phyloP scores from a whole-genome alignment of 2,113 vertebrate genomes.

The Rutilus rutilus region DNA sequence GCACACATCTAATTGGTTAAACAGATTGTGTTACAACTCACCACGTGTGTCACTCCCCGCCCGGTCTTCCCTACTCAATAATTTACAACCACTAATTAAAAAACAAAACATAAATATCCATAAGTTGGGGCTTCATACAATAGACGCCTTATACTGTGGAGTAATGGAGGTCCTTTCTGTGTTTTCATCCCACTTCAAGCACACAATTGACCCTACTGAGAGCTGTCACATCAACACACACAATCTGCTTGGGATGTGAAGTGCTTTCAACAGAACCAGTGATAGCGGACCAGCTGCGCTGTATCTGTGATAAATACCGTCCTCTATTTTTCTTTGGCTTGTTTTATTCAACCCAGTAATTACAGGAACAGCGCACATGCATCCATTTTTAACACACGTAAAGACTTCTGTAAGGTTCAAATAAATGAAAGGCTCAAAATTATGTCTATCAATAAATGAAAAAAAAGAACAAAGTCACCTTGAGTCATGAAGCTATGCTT shows the following conservation, averaged over 20 bases:
- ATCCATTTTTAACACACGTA: neutral
- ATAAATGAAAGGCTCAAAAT: neutral
- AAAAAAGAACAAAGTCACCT: neutral
- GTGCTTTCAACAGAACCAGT: conserved; percentile 4
- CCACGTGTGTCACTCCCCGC: neutral
- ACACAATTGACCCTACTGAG: conserved; percentile 24
- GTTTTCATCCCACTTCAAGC: conserved; percentile 27
- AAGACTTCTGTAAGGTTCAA: neutral
- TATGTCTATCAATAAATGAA: neutral
- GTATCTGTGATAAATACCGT: conserved; percentile 11
- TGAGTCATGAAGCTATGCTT: neutral
- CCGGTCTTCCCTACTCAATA: neutral
- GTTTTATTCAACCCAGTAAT: conserved; percentile 5
- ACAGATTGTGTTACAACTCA: conserved; percentile 15
- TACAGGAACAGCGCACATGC: neutral
- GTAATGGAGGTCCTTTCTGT: neutral
- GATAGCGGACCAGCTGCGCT: conserved; percentile 2
- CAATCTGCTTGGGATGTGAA: conserved; percentile 17
- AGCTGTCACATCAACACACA: conserved; percentile 26
- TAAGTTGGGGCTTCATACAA: neutral
- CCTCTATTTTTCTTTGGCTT: conserved; percentile 37
- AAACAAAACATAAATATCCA: neutral
- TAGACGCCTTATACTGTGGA: neutral
- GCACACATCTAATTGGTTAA: neutral
- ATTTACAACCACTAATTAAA: conserved; percentile 1